Evolutionary conservation across 2,113 vertebrate species (phyloP).

Genomic region (Microcebus jonahi): DNA sequence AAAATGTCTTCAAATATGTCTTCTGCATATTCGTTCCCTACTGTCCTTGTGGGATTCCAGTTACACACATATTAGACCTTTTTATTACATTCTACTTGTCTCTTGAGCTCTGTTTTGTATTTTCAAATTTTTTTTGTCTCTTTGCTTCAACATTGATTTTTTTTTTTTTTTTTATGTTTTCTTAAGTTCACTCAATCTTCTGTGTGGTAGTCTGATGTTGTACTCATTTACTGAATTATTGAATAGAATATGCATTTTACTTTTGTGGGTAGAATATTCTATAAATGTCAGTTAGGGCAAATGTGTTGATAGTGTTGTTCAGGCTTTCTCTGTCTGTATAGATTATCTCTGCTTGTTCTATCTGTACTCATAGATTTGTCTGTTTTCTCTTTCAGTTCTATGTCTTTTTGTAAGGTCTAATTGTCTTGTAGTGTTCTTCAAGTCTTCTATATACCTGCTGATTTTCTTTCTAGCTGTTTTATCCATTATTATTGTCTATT

Average conservation of each 20-base stretch:
- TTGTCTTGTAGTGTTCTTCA: background rate
- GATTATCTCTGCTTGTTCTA: background rate
- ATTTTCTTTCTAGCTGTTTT: background rate
- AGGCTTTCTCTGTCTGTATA: background rate
- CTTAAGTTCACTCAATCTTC: background rate
- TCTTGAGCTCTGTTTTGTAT: background rate
- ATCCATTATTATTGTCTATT: background rate
- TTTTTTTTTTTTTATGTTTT: background rate
- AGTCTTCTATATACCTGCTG: background rate
- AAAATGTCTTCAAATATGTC: background rate
- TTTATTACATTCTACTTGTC: background rate
- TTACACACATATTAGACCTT: background rate
- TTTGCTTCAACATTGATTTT: background rate
- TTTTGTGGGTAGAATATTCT: background rate
- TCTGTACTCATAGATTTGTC: background rate
- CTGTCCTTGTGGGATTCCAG: background rate
- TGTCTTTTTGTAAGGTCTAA: background rate
- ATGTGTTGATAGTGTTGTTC: background rate
- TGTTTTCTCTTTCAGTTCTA: background rate
- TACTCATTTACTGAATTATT: background rate
- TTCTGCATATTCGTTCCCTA: background rate
- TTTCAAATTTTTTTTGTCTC: background rate
- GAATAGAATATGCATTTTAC: background rate
- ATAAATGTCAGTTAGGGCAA: background rate
- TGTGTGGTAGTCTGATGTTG: background rate